phyloP scores from a whole-genome alignment of 2,113 vertebrate species.

The Gymnocephalus cernua region DNA sequence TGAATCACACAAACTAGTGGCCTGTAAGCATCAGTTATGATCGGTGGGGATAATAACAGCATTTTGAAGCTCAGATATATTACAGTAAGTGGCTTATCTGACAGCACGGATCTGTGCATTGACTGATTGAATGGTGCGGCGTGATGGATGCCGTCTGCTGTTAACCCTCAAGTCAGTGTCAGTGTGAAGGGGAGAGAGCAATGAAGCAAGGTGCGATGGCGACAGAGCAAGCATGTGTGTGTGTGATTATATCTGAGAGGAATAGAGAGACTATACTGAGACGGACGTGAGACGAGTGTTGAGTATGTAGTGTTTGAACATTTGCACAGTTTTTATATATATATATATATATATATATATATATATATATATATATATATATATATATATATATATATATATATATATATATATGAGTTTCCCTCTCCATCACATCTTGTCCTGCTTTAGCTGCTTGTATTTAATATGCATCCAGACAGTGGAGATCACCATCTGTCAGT shows the following conservation, averaged over 20 bases:
- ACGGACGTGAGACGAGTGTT: background rate
- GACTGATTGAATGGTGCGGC: slow-evolving; percentile 40
- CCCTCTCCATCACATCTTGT: background rate
- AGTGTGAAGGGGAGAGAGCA: background rate
- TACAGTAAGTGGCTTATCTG: slow-evolving; percentile 57
- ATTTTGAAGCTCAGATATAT: slow-evolving; percentile 48
- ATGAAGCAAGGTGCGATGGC: slow-evolving; percentile 17
- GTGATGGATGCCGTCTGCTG: slow-evolving; percentile 43
- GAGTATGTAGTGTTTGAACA: background rate
- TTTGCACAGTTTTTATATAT: background rate
- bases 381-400: too few species aligned
- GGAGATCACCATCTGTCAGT: slow-evolving; percentile 33
- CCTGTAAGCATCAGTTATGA: slow-evolving; percentile 34
- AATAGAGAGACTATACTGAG: background rate
- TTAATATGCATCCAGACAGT: background rate
- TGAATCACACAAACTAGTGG: slow-evolving; percentile 47
- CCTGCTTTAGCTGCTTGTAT: background rate
- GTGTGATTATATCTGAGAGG: slow-evolving; percentile 19
- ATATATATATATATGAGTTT: too few species aligned
- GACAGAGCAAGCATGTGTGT: background rate
- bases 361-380: too few species aligned
- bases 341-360: too few species aligned
- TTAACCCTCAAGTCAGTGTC: slow-evolving; percentile 40
- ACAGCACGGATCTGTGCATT: slow-evolving; percentile 43
- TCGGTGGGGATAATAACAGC: slow-evolving; percentile 42